phyloP scores from a whole-genome alignment of 2,113 vertebrate genomes.

The Silurus asotus region DNA sequence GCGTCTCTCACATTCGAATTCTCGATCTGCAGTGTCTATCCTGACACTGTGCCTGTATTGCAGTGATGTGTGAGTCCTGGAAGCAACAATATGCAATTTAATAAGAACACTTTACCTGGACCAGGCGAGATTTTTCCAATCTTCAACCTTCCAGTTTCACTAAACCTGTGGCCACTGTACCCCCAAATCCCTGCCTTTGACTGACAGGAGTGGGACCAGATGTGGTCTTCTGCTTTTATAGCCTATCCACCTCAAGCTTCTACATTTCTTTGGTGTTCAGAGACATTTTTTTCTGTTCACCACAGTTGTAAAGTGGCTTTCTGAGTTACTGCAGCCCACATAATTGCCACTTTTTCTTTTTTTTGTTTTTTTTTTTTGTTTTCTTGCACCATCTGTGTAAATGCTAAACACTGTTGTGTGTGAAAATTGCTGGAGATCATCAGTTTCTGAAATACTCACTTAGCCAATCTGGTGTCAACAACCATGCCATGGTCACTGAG shows the following conservation, averaged over 20 bases:
- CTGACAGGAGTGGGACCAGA: background rate
- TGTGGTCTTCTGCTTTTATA: background rate
- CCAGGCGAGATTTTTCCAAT: background rate
- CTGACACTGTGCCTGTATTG: slow-evolving; percentile 10
- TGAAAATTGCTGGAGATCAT: background rate
- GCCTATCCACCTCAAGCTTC: background rate
- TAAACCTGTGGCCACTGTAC: background rate
- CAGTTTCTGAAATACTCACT: slow-evolving; percentile 6
- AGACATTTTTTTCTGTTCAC: background rate
- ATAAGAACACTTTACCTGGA: background rate
- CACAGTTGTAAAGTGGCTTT: background rate
- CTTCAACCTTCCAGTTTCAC: background rate
- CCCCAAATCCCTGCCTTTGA: background rate
- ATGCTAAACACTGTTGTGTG: background rate
- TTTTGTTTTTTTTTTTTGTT: background rate
- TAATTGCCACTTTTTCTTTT: background rate
- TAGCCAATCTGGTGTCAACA: background rate
- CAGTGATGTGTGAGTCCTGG: slow-evolving; percentile 1
- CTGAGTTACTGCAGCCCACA: background rate
- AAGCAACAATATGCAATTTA: slow-evolving; percentile 15
- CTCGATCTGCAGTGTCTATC: slow-evolving; percentile 14
- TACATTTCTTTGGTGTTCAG: background rate
- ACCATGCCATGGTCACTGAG: background rate
- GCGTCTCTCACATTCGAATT: background rate
- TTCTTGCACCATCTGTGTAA: background rate